Evolutionary conservation across 2,113 vertebrate species (phyloP).

Genomic region (Ptilorrhoa leucosticta): DNA sequence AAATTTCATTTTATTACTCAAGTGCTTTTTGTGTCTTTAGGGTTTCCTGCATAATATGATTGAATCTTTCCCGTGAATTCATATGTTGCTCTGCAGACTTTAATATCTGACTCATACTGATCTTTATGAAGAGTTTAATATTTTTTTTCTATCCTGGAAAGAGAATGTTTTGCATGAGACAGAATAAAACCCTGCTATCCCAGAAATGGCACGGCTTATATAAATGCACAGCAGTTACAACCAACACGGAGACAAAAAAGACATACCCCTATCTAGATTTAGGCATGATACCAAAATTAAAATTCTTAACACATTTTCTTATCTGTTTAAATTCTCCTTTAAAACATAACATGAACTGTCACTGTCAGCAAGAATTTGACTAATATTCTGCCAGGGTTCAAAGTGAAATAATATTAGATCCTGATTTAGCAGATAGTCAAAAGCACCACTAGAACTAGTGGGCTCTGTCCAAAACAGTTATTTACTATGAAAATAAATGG

Average conservation of each 20-base stretch:
- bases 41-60: background rate
- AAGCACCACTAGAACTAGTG: background rate
- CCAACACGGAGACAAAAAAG: background rate
- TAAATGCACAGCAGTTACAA: background rate
- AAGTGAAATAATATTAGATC: background rate
- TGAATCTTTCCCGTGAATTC: background rate
- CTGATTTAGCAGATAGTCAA: background rate
- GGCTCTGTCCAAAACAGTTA: background rate
- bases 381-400: background rate
- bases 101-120: background rate
- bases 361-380: background rate
- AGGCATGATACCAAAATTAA: background rate
- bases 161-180: background rate
- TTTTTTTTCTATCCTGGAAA: background rate
- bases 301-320: background rate
- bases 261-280: background rate
- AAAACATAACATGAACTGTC: background rate
- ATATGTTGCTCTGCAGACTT: background rate
- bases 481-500: background rate
- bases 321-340: background rate
- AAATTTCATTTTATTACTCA: slow-evolving; percentile 1
- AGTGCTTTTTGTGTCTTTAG: background rate
- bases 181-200: background rate
- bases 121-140: background rate
- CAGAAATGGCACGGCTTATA: background rate